These are phyloP conservation scores for Oligia fasciuncula DNA, from an alignment of 2,888 invertebrate species.

Conservation along the genomic window DNA sequence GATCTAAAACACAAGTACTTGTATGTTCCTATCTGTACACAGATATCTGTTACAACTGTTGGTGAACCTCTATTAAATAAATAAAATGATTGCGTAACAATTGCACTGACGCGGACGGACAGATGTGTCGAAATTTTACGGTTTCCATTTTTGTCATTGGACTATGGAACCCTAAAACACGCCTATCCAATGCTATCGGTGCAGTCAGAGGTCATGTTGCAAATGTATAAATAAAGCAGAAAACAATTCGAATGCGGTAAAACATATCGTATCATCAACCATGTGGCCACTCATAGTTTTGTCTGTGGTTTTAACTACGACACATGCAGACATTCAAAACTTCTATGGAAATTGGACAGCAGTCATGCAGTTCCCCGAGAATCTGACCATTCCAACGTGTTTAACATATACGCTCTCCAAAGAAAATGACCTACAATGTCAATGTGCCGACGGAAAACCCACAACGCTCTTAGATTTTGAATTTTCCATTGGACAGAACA, in stretches of 20 bases:
- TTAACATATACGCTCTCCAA: not conserved
- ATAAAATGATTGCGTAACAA: not conserved
- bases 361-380: not conserved
- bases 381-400: not conserved
- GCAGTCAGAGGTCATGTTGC: constrained; percentile 16
- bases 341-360: constrained; percentile 15
- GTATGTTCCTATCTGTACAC: no score
- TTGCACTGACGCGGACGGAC: not conserved
- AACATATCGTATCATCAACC: not conserved
- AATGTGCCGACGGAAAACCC: constrained; percentile 9
- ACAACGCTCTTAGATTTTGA: constrained; percentile 4
- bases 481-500: not conserved
- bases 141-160: not conserved
- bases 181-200: constrained; percentile 2
- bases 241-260: not conserved
- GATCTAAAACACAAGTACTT: no score
- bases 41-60: no score
- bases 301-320: constrained; percentile 1
- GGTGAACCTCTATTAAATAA: no score
- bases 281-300: constrained; percentile 10
- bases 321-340: not conserved
- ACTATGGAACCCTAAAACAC: not conserved
- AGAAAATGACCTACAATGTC: not conserved
- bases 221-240: constrained; percentile 5
- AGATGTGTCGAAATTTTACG: not conserved